phyloP scores from a whole-genome alignment of 2,113 vertebrate genomes.

The Leucopsar rothschildi region DNA sequence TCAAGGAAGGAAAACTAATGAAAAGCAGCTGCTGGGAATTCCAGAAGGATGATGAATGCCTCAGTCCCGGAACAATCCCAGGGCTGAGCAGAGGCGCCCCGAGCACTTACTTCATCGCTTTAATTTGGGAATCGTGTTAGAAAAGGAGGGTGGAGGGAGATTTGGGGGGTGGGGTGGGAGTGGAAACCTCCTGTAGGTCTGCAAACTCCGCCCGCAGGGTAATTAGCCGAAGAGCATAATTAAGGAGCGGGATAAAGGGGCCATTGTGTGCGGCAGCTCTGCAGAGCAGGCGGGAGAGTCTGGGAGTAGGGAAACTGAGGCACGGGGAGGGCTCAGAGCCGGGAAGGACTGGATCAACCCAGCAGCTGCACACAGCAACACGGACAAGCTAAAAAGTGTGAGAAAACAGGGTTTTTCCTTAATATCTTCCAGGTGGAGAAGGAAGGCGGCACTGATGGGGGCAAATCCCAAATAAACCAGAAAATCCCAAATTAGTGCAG shows the following conservation, averaged over 20 bases:
- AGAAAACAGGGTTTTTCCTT: neutral
- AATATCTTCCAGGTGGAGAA: neutral
- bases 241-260: slow-evolving; percentile 38
- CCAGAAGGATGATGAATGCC: slow-evolving; percentile 13
- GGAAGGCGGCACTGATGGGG: neutral
- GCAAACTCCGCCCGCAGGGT: neutral
- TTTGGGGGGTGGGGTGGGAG: neutral
- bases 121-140: slow-evolving; percentile 17
- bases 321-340: neutral
- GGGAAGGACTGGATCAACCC: neutral
- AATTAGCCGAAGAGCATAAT: slow-evolving; percentile 58
- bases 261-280: neutral
- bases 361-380: neutral
- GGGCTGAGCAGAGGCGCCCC: slow-evolving; percentile 16
- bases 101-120: slow-evolving; percentile 7
- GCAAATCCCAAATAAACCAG: neutral
- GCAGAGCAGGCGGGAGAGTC: neutral
- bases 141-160: slow-evolving; percentile 31
- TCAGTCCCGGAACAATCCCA: slow-evolving; percentile 2
- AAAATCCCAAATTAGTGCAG: neutral
- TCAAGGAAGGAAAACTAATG: slow-evolving; percentile 45
- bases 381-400: neutral
- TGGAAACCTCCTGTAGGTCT: slow-evolving; percentile 39
- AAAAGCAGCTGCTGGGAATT: slow-evolving; percentile 36
- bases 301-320: slow-evolving; percentile 19